These are phyloP conservation scores for Malacoctenus gilli DNA, from an alignment of 2,797 vertebrate genomes.

Conservation along the genomic window DNA sequence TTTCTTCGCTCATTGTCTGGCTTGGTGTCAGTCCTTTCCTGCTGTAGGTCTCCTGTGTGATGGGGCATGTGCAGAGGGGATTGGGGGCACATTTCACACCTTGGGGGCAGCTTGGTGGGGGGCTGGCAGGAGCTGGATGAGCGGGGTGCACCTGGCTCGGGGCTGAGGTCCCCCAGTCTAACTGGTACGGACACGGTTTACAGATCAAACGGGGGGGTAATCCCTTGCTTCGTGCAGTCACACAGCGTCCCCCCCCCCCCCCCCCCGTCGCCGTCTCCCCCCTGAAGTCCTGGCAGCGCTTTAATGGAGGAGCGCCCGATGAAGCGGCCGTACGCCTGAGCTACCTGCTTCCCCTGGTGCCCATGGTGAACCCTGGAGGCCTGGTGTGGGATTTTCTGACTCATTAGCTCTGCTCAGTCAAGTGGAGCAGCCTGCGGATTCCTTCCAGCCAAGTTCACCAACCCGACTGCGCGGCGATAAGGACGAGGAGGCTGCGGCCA, in stretches of 20 bases:
- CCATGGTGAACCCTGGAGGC: constrained; percentile 70
- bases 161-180: constrained; percentile 48
- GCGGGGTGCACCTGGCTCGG: constrained; percentile 69
- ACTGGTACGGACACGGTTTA: constrained; percentile 62
- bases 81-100: constrained; percentile 72
- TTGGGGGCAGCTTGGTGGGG: constrained; percentile 69
- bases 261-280: constrained; percentile 39
- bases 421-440: constrained; percentile 75
- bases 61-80: constrained; percentile 57
- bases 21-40: constrained; percentile 45
- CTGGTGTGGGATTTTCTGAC: constrained; percentile 76
- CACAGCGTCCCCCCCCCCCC: constrained; percentile 19
- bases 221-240: constrained; percentile 53
- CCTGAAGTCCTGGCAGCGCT: constrained; percentile 20
- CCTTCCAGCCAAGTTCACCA: constrained; percentile 77
- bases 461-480: constrained; percentile 62
- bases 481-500: constrained; percentile 54
- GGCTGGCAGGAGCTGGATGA: constrained; percentile 60
- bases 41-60: constrained; percentile 67
- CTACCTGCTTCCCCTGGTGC: constrained; percentile 64
- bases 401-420: constrained; percentile 80
- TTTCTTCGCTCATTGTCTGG: too few relatives aligned
- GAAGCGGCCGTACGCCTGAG: constrained; percentile 35
- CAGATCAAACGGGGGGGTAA: constrained; percentile 74
- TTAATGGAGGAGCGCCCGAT: constrained; percentile 23